A percentile compares a stretch with the other conserved stretches of the same genome.
These are phyloP conservation scores for Crypturellus undulatus DNA, from an alignment of 2,113 vertebrate genomes.

Conservation along the genomic window DNA sequence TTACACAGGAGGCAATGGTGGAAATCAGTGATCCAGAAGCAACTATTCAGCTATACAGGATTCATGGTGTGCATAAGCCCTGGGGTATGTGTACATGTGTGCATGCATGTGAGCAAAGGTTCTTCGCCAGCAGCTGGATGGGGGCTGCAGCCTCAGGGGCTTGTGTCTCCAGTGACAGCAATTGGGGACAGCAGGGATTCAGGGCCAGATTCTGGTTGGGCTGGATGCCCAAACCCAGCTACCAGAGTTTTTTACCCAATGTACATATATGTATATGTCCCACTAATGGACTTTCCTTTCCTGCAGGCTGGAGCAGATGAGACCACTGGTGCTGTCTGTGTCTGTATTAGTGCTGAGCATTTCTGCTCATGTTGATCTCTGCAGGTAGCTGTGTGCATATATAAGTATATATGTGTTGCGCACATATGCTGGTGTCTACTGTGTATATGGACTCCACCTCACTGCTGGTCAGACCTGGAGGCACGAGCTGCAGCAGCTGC, in stretches of 20 bases:
- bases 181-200: neutral
- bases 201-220: neutral
- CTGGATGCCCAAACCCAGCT: neutral
- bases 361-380: neutral
- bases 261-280: rapidly evolving
- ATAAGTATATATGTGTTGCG: rapidly evolving
- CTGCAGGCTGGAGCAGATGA: neutral
- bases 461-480: neutral
- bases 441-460: rapidly evolving
- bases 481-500: rapidly evolving
- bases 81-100: no score
- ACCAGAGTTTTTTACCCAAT: neutral
- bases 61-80: no score
- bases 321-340: rapidly evolving
- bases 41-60: no score
- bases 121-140: no score
- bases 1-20: no score
- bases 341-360: neutral
- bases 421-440: neutral
- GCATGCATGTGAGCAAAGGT: no score
- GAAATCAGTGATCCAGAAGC: no score
- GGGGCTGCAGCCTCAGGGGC: no score
- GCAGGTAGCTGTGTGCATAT: neutral
- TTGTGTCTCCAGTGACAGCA: no score
- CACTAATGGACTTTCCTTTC: neutral